A percentile compares a stretch with the other conserved stretches of the same genome.
Evolutionary conservation across 2,113 vertebrate genomes (phyloP).

Genomic region (Hippocampus comes): DNA sequence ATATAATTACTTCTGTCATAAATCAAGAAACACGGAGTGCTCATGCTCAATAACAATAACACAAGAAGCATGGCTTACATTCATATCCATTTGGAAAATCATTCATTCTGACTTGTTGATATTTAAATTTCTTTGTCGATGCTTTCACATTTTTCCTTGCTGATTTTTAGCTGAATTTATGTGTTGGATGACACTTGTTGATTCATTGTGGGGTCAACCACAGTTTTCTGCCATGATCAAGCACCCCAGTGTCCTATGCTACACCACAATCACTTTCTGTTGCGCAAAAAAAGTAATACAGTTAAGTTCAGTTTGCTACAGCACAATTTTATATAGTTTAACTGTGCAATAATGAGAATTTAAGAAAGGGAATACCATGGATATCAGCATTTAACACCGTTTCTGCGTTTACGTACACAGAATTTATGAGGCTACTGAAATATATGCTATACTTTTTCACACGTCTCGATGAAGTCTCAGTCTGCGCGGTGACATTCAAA

Average conservation of each 20-base stretch:
- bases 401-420: too few relatives aligned
- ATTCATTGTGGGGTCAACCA: slow-evolving; percentile 21
- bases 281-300: background rate
- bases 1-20: slow-evolving; percentile 69
- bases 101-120: slow-evolving; percentile 51
- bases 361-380: too few relatives aligned
- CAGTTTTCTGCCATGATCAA: slow-evolving; percentile 35
- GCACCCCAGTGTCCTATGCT: slow-evolving; percentile 22
- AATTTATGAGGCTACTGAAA: too few relatives aligned
- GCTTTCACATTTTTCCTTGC: slow-evolving; percentile 5
- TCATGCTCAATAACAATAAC: slow-evolving; percentile 52
- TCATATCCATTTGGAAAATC: slow-evolving; percentile 46
- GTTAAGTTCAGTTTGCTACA: background rate
- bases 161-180: background rate
- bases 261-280: background rate
- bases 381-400: too few relatives aligned
- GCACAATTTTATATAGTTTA: too few relatives aligned
- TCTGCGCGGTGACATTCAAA: too few relatives aligned
- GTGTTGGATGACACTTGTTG: slow-evolving; percentile 14
- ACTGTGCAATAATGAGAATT: too few relatives aligned
- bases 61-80: slow-evolving; percentile 37
- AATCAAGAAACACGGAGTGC: slow-evolving; percentile 62
- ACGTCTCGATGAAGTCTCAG: too few relatives aligned
- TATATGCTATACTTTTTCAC: too few relatives aligned
- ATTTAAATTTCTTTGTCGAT: slow-evolving; percentile 21